Conservation (phyloP, 2,797 vertebrate species). For the Ciconia nigra region DNA sequence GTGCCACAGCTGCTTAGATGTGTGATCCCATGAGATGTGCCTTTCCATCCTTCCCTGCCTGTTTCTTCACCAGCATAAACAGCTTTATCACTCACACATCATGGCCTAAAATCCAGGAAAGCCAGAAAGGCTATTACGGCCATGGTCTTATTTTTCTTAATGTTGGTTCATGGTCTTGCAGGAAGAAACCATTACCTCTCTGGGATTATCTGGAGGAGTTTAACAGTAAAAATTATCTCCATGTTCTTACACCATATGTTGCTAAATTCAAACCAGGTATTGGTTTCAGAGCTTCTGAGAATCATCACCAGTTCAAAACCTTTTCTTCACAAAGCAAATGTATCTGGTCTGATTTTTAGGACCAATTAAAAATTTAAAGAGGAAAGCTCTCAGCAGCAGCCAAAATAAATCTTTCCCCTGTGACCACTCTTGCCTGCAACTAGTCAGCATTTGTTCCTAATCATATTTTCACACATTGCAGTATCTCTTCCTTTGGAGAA, state of each 20-base stretch:
- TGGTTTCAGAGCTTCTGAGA: background rate
- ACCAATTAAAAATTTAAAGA: background rate
- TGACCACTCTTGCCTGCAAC: background rate
- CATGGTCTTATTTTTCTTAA: background rate
- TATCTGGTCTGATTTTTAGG: background rate
- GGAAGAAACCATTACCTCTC: background rate
- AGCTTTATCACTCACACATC: background rate
- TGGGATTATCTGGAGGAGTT: background rate
- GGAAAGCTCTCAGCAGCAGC: background rate
- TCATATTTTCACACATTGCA: background rate
- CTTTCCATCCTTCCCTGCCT: background rate
- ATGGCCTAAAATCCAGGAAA: background rate
- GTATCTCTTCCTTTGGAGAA: background rate
- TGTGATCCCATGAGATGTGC: background rate
- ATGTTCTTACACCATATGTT: background rate
- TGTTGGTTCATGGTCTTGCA: background rate
- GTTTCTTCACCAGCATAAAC: background rate
- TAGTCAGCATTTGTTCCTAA: background rate
- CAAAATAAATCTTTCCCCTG: background rate
- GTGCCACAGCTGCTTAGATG: background rate
- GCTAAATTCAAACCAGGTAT: background rate
- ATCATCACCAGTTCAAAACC: background rate
- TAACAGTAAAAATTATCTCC: background rate
- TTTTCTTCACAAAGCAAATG: background rate
- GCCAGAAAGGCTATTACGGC: background rate